These are phyloP conservation scores for Atethmia centrago DNA, from an alignment of 2,888 invertebrate genomes.

Conservation along the genomic window DNA sequence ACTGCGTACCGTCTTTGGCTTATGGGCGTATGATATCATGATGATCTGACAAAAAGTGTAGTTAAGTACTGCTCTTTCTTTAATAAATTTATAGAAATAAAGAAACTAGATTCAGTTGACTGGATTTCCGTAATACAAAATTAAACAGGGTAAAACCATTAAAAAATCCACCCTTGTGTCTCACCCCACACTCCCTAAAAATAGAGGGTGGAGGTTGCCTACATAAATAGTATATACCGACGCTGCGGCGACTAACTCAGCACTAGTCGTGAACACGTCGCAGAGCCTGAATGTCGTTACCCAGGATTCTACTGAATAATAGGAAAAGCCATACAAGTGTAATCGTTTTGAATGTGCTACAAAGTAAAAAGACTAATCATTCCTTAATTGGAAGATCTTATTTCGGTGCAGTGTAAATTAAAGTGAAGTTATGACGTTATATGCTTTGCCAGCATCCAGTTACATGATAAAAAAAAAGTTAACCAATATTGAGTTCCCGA, in stretches of 20 bases:
- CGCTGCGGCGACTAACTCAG: slow-evolving; percentile 73
- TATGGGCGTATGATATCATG: background rate
- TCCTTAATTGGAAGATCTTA: slow-evolving; percentile 75
- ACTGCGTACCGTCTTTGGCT: background rate
- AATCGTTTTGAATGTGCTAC: slow-evolving; percentile 75
- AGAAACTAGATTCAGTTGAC: background rate
- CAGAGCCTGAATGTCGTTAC: slow-evolving; percentile 86
- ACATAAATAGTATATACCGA: slow-evolving; percentile 69
- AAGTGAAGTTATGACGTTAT: slow-evolving; percentile 90
- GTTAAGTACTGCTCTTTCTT: no score
- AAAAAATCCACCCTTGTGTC: slow-evolving; percentile 73
- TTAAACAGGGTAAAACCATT: slow-evolving; percentile 12
- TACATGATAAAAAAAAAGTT: slow-evolving; percentile 87
- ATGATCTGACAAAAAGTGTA: background rate
- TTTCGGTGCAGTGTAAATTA: slow-evolving; percentile 79
- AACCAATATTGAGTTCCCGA: slow-evolving; percentile 84
- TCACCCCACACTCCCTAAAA: slow-evolving; percentile 69
- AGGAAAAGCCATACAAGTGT: slow-evolving; percentile 72
- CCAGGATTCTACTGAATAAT: slow-evolving; percentile 69
- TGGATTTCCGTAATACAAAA: background rate
- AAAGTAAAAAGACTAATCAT: slow-evolving; percentile 78
- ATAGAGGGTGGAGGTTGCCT: slow-evolving; percentile 73
- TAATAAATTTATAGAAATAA: background rate
- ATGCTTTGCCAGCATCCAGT: slow-evolving; percentile 87
- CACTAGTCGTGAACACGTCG: slow-evolving; percentile 78